Evolutionary conservation across 2,797 vertebrate genomes (phyloP).

Genomic region (Pangasius sanitwongsei): DNA sequence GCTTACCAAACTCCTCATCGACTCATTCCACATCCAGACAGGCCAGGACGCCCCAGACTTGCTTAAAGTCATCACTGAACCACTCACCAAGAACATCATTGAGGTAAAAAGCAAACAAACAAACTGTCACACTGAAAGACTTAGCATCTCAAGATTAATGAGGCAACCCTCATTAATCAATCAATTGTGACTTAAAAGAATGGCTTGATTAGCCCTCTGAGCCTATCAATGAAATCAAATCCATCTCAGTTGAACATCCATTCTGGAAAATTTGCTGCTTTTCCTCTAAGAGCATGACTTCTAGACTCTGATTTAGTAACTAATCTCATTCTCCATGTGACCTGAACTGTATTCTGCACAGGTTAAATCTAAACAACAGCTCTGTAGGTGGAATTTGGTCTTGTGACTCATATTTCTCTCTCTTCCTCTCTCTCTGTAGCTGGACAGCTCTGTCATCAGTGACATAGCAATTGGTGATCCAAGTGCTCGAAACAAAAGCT

Average conservation of each 20-base stretch:
- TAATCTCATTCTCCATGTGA: slow-evolving; percentile 5
- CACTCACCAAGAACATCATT: slow-evolving; percentile 89
- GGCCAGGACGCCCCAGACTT: slow-evolving; percentile 90
- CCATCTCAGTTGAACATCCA: background rate
- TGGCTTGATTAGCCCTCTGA: background rate
- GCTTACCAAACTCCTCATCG: slow-evolving; percentile 81
- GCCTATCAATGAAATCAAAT: slow-evolving; percentile 10
- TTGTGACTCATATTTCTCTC: background rate
- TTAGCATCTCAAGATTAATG: background rate
- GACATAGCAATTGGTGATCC: slow-evolving; percentile 81
- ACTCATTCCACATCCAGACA: slow-evolving; percentile 83
- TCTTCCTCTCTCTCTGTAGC: slow-evolving; percentile 66
- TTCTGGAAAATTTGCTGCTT: background rate
- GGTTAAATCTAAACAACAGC: background rate
- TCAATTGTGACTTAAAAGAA: background rate
- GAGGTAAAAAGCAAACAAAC: slow-evolving; percentile 74
- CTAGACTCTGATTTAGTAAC: slow-evolving; percentile 1
- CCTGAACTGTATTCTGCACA: background rate
- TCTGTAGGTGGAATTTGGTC: background rate
- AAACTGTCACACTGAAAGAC: background rate
- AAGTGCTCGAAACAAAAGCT: slow-evolving; percentile 83
- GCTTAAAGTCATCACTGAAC: slow-evolving; percentile 95
- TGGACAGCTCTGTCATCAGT: slow-evolving; percentile 89
- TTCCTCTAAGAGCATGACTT: background rate
- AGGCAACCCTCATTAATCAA: background rate